Evolutionary conservation across 2,888 invertebrate genomes (phyloP).

Genomic region (Eupithecia exiguata): DNA sequence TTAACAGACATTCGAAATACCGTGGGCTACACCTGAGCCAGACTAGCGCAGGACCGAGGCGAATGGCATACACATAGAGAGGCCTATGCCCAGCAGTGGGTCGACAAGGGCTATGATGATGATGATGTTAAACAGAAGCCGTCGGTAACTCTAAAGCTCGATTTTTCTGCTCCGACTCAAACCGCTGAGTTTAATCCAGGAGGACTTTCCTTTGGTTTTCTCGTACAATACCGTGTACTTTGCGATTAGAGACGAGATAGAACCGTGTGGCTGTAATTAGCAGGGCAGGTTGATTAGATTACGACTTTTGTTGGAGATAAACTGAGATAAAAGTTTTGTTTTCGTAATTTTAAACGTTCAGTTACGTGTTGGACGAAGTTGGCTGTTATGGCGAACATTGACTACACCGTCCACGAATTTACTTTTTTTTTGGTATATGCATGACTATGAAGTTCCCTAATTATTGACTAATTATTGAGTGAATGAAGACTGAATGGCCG

Average conservation of each 20-base stretch:
- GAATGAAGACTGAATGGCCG: too few species aligned
- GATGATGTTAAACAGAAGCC: too few species aligned
- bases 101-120: too few species aligned
- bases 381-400: neutral
- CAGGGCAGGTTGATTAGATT: conserved; percentile 1
- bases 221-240: conserved; percentile 18
- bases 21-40: too few species aligned
- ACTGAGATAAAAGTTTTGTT: neutral
- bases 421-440: too few species aligned
- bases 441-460: too few species aligned
- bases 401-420: too few species aligned
- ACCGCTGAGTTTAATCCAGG: conserved; percentile 11
- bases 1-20: too few species aligned
- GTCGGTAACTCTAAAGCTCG: neutral
- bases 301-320: neutral
- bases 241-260: conserved; percentile 19
- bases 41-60: too few species aligned
- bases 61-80: too few species aligned
- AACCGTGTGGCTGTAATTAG: neutral
- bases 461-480: too few species aligned
- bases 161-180: neutral
- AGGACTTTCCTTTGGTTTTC: conserved; percentile 17
- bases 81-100: too few species aligned
- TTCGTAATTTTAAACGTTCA: neutral
- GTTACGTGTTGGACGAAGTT: neutral